Evolutionary conservation across 2,888 invertebrate species (phyloP).

Genomic region (Drosophila multiciliata): DNA sequence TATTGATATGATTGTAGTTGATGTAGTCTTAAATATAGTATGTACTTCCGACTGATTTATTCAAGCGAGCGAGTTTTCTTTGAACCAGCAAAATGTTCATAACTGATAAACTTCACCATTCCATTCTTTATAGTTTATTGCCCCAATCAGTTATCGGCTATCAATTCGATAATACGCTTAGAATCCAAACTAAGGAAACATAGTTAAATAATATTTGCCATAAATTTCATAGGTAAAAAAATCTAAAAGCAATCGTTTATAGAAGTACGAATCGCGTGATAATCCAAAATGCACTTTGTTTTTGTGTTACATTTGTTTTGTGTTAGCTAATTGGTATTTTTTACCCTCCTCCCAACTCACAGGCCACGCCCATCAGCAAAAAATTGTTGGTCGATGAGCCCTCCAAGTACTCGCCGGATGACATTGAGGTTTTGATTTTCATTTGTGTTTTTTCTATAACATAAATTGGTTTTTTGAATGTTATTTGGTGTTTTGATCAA

Average conservation of each 20-base stretch:
- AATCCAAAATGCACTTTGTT: constrained; percentile 6
- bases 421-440: constrained; percentile 81
- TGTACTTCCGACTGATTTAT: constrained; percentile 23
- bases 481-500: constrained; percentile 40
- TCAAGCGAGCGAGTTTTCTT: constrained; percentile 11
- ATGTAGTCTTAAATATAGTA: not conserved
- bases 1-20: not conserved
- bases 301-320: too few relatives aligned
- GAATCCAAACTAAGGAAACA: constrained; percentile 9
- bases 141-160: constrained; percentile 4
- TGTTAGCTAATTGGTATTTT: constrained; percentile 55
- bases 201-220: constrained; percentile 1
- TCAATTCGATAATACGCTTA: constrained; percentile 27
- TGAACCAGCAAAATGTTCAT: not conserved
- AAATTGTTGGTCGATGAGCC: constrained; percentile 72
- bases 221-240: constrained; percentile 21
- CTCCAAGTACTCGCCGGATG: constrained; percentile 79
- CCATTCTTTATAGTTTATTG: not conserved
- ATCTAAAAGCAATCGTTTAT: constrained; percentile 7
- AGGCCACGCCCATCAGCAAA: constrained; percentile 78
- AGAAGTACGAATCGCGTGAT: not conserved
- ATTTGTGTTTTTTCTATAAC: constrained; percentile 39
- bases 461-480: constrained; percentile 20
- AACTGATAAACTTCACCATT: constrained; percentile 5
- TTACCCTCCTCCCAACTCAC: constrained; percentile 51